Evolutionary conservation across 1,140 invertebrate genomes (phyloP).

Genomic region (Brachionus sp.): DNA sequence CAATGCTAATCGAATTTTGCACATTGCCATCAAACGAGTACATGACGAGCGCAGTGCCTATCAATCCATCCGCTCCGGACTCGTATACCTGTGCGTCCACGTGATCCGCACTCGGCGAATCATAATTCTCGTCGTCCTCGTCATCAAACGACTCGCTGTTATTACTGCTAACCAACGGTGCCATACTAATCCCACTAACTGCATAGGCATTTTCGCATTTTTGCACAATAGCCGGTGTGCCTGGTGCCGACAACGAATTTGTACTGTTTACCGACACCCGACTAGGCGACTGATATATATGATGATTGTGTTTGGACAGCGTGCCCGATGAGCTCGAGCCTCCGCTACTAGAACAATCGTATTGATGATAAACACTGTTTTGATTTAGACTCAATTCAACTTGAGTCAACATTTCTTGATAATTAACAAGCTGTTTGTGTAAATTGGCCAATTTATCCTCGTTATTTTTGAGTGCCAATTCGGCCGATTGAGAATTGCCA

Average conservation of each 20-base stretch:
- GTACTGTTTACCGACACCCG: background rate
- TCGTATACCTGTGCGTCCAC: background rate
- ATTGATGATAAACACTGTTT: slow-evolving; percentile 10
- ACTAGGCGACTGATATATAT: slow-evolving; percentile 1
- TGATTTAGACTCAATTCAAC: background rate
- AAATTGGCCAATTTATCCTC: background rate
- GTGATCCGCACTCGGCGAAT: background rate
- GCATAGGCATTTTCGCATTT: background rate
- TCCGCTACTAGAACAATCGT: background rate
- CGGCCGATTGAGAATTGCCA: slow-evolving; percentile 5
- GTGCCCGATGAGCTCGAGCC: background rate
- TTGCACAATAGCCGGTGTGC: background rate
- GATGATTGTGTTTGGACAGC: background rate
- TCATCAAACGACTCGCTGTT: slow-evolving; percentile 27
- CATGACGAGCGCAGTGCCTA: slow-evolving; percentile 28
- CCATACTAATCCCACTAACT: background rate
- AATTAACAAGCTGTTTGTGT: background rate
- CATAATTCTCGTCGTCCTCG: background rate
- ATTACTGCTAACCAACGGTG: background rate
- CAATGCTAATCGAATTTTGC: slow-evolving; percentile 16
- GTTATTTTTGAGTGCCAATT: background rate
- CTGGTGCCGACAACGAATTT: background rate
- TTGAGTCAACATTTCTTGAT: background rate
- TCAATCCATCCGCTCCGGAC: background rate
- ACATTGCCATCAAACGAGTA: slow-evolving; percentile 31